phyloP scores from a whole-genome alignment of 2,797 vertebrate genomes.

The Staurois parvus region DNA sequence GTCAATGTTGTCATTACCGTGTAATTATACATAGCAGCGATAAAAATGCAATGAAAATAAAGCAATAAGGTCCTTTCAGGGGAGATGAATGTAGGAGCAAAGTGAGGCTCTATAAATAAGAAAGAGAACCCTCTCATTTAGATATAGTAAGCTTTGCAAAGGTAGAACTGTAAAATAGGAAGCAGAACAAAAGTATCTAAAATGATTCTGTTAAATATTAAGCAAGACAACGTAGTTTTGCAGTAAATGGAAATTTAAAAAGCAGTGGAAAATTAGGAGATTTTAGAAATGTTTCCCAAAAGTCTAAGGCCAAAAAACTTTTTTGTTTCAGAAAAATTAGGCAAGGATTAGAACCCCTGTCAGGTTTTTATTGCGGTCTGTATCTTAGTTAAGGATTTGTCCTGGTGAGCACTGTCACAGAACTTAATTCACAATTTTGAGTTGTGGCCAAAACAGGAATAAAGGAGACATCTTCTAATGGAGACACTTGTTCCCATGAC shows the following conservation, averaged over 20 bases:
- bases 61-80: background rate
- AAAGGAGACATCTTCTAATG: no score
- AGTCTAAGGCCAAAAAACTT: no score
- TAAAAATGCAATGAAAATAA: background rate
- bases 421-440: no score
- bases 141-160: background rate
- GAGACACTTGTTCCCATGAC: no score
- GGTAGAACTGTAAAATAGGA: background rate
- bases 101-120: background rate
- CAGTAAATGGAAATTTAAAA: background rate
- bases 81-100: background rate
- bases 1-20: conserved; percentile 17
- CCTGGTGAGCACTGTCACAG: no score
- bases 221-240: background rate
- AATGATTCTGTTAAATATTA: background rate
- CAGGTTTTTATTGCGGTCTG: no score
- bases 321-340: no score
- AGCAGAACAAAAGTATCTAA: background rate
- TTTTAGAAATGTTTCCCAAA: no score
- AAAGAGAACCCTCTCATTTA: background rate
- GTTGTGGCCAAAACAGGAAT: no score
- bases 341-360: no score
- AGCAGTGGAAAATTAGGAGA: no score
- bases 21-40: background rate
- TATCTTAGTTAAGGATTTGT: no score